Evolutionary conservation across 2,888 invertebrate species (phyloP).

Genomic region (Drosophila anomelani): DNA sequence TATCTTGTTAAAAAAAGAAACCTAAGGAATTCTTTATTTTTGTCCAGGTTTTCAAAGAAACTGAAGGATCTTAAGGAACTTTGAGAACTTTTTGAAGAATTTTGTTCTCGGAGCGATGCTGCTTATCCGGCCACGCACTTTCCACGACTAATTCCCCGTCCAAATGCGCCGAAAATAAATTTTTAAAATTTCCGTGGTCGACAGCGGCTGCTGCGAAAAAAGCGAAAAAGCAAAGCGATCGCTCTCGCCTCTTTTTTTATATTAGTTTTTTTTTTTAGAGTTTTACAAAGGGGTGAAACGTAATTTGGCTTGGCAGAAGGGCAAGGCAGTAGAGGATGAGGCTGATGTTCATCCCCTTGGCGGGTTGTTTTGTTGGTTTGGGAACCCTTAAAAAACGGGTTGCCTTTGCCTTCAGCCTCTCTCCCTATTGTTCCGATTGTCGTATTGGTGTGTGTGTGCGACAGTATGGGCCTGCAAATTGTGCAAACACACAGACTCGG

Average conservation of each 20-base stretch:
- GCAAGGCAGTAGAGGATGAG: conserved; percentile 18
- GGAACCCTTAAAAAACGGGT: conserved; percentile 79
- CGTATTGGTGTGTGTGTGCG: conserved; percentile 7
- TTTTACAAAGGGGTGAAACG: conserved; percentile 77
- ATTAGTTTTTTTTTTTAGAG: conserved; percentile 40
- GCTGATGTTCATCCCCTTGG: conserved; percentile 62
- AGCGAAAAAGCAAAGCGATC: conserved; percentile 68
- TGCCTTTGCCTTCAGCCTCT: conserved; percentile 47
- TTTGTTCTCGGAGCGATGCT: conserved; percentile 45
- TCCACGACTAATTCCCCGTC: conserved; percentile 65
- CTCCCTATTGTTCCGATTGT: conserved; percentile 63
- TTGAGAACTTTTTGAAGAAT: neutral
- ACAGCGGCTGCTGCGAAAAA: conserved; percentile 55
- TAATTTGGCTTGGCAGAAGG: conserved; percentile 55
- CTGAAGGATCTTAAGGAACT: neutral
- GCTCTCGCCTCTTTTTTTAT: conserved; percentile 53
- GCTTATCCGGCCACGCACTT: conserved; percentile 71
- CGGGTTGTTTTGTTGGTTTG: conserved; percentile 28
- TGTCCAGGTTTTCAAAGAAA: neutral
- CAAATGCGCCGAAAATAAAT: conserved; percentile 49
- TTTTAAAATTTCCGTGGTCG: conserved; percentile 55
- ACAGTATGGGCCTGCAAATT: conserved; percentile 50
- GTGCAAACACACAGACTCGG: conserved; percentile 35
- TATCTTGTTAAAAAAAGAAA: neutral
- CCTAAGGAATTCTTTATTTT: too few species aligned